phyloP scores from a whole-genome alignment of 2,888 invertebrate species.

The Himalopsyche japonica region DNA sequence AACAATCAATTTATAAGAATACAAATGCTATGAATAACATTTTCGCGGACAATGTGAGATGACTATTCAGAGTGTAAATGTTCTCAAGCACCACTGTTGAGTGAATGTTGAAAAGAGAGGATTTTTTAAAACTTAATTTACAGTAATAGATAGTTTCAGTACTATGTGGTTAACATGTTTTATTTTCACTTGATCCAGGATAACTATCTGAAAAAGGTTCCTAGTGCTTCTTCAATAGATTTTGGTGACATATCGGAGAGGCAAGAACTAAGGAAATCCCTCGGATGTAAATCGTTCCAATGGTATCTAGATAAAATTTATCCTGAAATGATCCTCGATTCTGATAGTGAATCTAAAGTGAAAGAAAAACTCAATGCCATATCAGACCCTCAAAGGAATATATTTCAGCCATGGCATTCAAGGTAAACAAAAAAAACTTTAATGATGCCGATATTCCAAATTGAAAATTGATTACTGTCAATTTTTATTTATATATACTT shows the following conservation, averaged over 20 bases:
- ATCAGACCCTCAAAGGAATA: slow-evolving; percentile 61
- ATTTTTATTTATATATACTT: too few species aligned
- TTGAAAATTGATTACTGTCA: too few species aligned
- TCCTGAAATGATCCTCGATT: slow-evolving; percentile 74
- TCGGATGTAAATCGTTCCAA: slow-evolving; percentile 80
- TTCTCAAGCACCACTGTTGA: too few species aligned
- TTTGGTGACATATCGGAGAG: slow-evolving; percentile 84
- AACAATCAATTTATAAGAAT: too few species aligned
- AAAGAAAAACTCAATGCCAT: slow-evolving; percentile 65
- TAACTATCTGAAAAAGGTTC: slow-evolving; percentile 71
- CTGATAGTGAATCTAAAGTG: slow-evolving; percentile 59
- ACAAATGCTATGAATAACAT: too few species aligned
- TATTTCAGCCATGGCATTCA: slow-evolving; percentile 82
- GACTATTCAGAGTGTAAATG: too few species aligned
- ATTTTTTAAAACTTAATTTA: too few species aligned
- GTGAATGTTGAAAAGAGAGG: too few species aligned
- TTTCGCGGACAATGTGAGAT: too few species aligned
- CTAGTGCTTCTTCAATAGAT: slow-evolving; percentile 61
- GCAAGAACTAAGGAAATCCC: slow-evolving; percentile 67
- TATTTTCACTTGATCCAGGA: slow-evolving; percentile 57
- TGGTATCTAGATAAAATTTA: slow-evolving; percentile 89
- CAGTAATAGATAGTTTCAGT: not conserved
- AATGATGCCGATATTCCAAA: too few species aligned
- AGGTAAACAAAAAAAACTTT: slow-evolving; percentile 53
- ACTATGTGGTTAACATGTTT: not conserved